Base-by-base conservation (phyloP, 2,797 vertebrate genomes). In the Momotus momota region DNA sequence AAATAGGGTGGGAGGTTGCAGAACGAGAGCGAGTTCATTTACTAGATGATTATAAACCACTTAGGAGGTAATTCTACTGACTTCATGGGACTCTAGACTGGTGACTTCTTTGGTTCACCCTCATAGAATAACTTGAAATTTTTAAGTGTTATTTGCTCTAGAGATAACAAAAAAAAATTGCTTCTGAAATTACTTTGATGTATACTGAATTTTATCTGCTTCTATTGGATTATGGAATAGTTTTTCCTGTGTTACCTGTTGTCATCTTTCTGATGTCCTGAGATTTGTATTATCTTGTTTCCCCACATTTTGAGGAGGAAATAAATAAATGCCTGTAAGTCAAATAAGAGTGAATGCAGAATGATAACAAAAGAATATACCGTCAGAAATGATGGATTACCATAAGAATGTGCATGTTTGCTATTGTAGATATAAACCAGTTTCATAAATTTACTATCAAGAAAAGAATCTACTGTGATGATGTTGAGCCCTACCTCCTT, bases 161-260 rank as follows among this genome's bases (percentile, higher is more conserved):
- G 78, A 97, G 93, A 92, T 96, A n/a, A 12, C 18, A 54, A 52
- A 52, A 31, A 89, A 94, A 97, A 97, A 97, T 97, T 96, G 81
- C 81, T 97, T 97, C 94, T 97, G 95, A 97, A 98, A 97, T 97
- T 92, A 92, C 86, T 97, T 95, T 97, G 95, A 96, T 97, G 93
- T 95, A 86, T 91, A 77, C 90, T 93, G 96, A 97, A 94, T 97
- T 97, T 96, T 96, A 97, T 97, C 97, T 97, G 45, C 93, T 97
- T 97, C 95, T 46, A 7, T 40, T 87, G 84, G 96, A 94, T 97
- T 97, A 80, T 95, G 83, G 74, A 97, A 96, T 92, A 96, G 85
- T 55, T 94, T 97, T 94, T 96, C 93, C 92, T 96, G 52, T 81
- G 79, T 95, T 96, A 90, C 84, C 90, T 93, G 41, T 90, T 71